phyloP scores from a whole-genome alignment of 2,888 invertebrate species.

The Sympetrum striolatum region DNA sequence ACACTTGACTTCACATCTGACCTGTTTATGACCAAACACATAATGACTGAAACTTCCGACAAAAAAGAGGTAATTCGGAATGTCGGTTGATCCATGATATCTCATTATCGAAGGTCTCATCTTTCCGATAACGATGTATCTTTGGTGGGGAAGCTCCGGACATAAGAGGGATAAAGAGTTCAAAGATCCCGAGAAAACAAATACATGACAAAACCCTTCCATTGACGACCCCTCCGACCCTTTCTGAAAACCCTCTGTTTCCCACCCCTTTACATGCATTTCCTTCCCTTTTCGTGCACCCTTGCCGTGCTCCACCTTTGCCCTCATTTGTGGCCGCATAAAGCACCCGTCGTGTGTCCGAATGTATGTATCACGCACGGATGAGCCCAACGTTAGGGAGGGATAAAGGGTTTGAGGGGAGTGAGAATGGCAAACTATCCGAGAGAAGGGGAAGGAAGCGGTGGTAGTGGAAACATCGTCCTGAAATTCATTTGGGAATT shows the following conservation, averaged over 20 bases:
- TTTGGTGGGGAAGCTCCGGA: background rate
- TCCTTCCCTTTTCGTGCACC: background rate
- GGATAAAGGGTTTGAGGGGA: background rate
- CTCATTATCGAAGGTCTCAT: conserved; percentile 19
- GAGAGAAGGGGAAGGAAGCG: background rate
- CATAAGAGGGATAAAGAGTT: background rate
- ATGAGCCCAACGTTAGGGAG: background rate
- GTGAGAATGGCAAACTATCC: background rate
- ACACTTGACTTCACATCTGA: conserved; percentile 7
- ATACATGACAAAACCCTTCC: background rate
- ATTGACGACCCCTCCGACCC: background rate
- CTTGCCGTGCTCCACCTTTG: background rate
- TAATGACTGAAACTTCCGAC: background rate
- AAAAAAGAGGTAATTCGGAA: background rate
- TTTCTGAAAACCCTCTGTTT: background rate
- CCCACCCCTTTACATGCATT: background rate
- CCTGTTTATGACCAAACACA: background rate
- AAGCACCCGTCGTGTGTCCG: conserved; percentile 37
- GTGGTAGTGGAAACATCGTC: background rate
- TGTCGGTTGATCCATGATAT: conserved; percentile 8
- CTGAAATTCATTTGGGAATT: too few species aligned
- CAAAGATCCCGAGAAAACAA: background rate
- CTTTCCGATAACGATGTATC: conserved; percentile 11
- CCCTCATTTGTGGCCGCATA: conserved; percentile 15
- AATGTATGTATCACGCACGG: conserved; percentile 31